These are phyloP conservation scores for Lithophane ornitopus DNA, from an alignment of 2,888 invertebrate genomes.

Conservation along the genomic window DNA sequence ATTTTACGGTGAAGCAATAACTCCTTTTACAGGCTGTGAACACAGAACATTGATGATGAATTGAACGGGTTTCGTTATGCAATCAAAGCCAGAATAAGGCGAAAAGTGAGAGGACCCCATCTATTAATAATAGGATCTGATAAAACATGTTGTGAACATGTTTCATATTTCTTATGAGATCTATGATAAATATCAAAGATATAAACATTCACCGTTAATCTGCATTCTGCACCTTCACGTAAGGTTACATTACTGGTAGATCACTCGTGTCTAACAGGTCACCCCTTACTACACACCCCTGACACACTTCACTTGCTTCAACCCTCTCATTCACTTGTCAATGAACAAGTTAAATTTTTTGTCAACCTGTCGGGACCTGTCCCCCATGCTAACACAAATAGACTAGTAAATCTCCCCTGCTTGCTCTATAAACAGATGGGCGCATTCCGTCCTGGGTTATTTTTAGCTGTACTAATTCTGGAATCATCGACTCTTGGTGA, in stretches of 20 bases:
- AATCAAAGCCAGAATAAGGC: slow-evolving; percentile 18
- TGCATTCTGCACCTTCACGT: not conserved
- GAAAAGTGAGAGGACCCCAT: slow-evolving; percentile 33
- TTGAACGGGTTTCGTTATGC: slow-evolving; percentile 17
- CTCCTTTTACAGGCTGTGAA: slow-evolving; percentile 10
- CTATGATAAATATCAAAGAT: slow-evolving; percentile 3
- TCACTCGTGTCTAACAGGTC: slow-evolving; percentile 7
- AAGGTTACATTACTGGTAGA: slow-evolving; percentile 9
- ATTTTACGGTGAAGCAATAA: slow-evolving; percentile 22
- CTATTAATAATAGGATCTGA: slow-evolving; percentile 1
- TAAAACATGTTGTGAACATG: too few species aligned
- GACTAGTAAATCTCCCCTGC: slow-evolving; percentile 83
- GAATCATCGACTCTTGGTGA: slow-evolving; percentile 75
- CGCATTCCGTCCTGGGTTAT: slow-evolving; percentile 84
- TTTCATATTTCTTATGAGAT: not conserved
- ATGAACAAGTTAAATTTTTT: slow-evolving; percentile 68
- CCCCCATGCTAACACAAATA: slow-evolving; percentile 75
- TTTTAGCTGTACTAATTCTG: slow-evolving; percentile 86
- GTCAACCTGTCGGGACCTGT: slow-evolving; percentile 82
- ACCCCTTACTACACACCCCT: slow-evolving; percentile 43
- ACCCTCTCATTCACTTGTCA: slow-evolving; percentile 67
- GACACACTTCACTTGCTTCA: slow-evolving; percentile 64
- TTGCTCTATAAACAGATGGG: slow-evolving; percentile 86
- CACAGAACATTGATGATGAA: not conserved
- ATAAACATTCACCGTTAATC: slow-evolving; percentile 10